Base-by-base conservation (phyloP, 2,797 vertebrate genomes). In the Prunella strophiata region DNA sequence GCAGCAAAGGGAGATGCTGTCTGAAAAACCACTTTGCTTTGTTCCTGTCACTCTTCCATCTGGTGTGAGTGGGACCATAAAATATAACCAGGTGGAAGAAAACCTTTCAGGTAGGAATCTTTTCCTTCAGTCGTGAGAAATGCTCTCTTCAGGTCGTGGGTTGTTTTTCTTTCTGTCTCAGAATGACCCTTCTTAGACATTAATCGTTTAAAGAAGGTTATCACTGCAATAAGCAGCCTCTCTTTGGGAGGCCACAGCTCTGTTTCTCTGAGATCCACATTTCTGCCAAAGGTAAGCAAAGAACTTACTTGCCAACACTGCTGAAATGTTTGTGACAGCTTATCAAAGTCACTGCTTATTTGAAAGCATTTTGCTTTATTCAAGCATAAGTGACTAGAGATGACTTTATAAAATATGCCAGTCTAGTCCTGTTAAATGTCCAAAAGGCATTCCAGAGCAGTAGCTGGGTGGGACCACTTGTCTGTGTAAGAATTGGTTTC, bases 51-150 rank as follows among this genome's bases (percentile, higher is more conserved):
- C 42, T 90, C 58, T 89, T 55, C 52, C 63, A 48, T 78, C 79
- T 85, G 74, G 70, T 85, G 82, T 92, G 82, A 93, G 38, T 27
- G 71, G 83, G 50, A 93, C 80, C 62, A 27, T 88, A 82, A 90
- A 73, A 73, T 68, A 58, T n/a, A 93, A 77, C 30, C 82, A 93
- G 74, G 81, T 73, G 30, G 74, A 96, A 87, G 89, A 91, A 90
- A 84, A 67, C 61, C 42, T 91, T 91, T 88, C 96, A 97, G 96
- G 97, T 97, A 97, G 85, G 96, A 94, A 42, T 85, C 30, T 89
- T 68, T 77, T 89, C 59, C 62, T 91, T 57, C 25, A 84, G 18
- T 85, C 40, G 17, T 55, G 22, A 72, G 65, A 78, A 40, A 63
- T 25, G 14, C 30, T 94, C 25, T 77, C 20, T 80, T 85, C 68